Percentiles rank a stretch among this genome's conserved stretches.
Conservation (phyloP, 1,140 invertebrate species). For the Lethrus apterus region DNA sequence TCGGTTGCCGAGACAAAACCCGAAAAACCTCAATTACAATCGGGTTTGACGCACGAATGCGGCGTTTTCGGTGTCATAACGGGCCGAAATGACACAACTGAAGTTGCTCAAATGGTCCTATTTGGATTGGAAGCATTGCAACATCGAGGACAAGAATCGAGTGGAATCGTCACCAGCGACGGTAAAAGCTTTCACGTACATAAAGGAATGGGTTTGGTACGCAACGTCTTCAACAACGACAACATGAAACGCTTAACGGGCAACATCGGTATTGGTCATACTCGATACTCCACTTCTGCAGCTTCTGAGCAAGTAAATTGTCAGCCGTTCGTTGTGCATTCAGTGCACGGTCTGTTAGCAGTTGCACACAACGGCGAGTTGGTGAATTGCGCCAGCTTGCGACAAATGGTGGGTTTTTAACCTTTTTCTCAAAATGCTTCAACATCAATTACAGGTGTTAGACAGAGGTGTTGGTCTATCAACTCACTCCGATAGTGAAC, state of each 20-base stretch:
- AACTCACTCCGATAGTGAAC: slow-evolving; percentile 90
- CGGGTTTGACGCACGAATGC: slow-evolving; percentile 68
- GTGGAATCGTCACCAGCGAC: slow-evolving; percentile 88
- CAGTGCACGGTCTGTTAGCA: slow-evolving; percentile 85
- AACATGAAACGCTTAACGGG: slow-evolving; percentile 79
- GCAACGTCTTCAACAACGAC: slow-evolving; percentile 85
- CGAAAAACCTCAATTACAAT: neutral
- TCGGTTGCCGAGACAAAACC: too few relatives aligned
- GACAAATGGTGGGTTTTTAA: slow-evolving; percentile 55
- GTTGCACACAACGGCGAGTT: slow-evolving; percentile 97
- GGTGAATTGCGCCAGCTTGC: slow-evolving; percentile 80
- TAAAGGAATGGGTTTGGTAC: slow-evolving; percentile 94
- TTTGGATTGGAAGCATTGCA: slow-evolving; percentile 91
- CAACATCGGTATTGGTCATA: slow-evolving; percentile 92
- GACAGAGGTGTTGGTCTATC: slow-evolving; percentile 86
- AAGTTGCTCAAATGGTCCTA: slow-evolving; percentile 70
- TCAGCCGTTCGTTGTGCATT: slow-evolving; percentile 96
- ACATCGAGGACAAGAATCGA: slow-evolving; percentile 94
- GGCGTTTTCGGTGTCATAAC: slow-evolving; percentile 85
- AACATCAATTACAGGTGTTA: slow-evolving; percentile 60
- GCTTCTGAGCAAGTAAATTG: slow-evolving; percentile 88
- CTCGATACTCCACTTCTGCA: slow-evolving; percentile 86
- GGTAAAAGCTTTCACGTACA: slow-evolving; percentile 75
- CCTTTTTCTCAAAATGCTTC: neutral
- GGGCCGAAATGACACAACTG: slow-evolving; percentile 65